Evolutionary conservation across 2,113 vertebrate genomes (phyloP).

Genomic region (Nothoprocta perdicaria): DNA sequence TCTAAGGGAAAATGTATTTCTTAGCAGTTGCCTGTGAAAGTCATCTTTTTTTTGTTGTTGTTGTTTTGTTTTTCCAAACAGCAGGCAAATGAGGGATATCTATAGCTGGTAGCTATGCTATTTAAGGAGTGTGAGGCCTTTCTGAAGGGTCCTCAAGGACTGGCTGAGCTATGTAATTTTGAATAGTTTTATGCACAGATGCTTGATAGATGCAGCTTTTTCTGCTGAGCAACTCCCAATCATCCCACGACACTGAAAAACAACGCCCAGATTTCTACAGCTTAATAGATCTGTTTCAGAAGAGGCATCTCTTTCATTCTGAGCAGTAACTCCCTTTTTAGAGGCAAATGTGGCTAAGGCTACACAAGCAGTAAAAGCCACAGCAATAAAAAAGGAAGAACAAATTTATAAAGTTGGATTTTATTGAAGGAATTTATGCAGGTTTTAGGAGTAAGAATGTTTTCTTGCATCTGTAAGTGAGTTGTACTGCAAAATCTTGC

Average conservation of each 20-base stretch:
- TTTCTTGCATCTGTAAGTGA: background rate
- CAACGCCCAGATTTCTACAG: background rate
- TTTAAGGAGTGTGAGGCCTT: background rate
- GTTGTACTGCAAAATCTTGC: background rate
- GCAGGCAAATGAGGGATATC: background rate
- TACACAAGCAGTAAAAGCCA: background rate
- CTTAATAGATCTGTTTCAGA: background rate
- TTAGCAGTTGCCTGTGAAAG: background rate
- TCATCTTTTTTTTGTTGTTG: background rate
- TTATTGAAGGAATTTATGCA: background rate
- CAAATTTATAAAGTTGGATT: background rate
- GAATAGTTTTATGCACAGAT: background rate
- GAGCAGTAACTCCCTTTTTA: background rate
- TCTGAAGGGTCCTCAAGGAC: background rate
- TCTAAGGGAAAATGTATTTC: background rate
- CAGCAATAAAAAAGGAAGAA: background rate
- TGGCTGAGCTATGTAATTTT: background rate
- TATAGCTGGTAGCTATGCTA: background rate
- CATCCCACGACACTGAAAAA: background rate
- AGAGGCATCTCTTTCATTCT: background rate
- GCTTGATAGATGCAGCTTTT: background rate
- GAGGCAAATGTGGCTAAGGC: background rate
- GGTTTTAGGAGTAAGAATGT: background rate
- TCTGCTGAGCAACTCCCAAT: background rate
- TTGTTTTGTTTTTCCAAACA: background rate